Percentiles rank a stretch among this genome's conserved stretches.
Conservation (phyloP, 2,113 vertebrate species). For the Mastomys coucha region DNA sequence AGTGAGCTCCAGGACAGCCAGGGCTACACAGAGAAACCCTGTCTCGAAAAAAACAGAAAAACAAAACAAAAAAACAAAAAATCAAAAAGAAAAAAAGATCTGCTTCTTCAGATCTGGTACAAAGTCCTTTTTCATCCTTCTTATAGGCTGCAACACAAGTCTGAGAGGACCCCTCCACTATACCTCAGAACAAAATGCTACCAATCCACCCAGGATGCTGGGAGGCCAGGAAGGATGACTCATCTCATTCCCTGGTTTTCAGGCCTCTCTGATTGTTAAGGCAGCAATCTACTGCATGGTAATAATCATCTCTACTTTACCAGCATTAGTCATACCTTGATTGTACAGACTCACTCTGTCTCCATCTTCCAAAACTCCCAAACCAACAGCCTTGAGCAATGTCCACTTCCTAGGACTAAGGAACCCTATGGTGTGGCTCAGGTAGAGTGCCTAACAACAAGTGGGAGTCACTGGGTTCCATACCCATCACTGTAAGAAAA, state of each 20-base stretch:
- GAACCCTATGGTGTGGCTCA: background rate
- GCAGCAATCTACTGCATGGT: constrained; percentile 6
- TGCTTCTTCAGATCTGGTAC: background rate
- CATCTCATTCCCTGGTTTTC: constrained; percentile 42
- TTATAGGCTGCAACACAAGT: background rate
- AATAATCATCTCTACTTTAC: constrained; percentile 29
- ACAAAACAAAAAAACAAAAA: no score
- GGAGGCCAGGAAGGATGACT: constrained; percentile 9
- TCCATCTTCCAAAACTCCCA: constrained; percentile 40
- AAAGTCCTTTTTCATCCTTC: background rate
- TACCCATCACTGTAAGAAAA: background rate
- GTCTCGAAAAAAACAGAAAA: no score
- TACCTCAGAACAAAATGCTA: constrained; percentile 33
- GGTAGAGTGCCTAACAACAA: background rate
- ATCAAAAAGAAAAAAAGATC: no score
- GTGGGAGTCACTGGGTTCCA: background rate
- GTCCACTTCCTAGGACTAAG: background rate
- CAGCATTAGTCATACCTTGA: constrained; percentile 41
- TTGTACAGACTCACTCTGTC: background rate
- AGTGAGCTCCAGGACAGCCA: no score
- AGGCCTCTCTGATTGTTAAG: constrained; percentile 1
- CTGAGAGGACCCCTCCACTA: background rate
- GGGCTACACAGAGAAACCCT: no score
- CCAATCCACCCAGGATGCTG: background rate
- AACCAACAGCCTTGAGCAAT: constrained; percentile 4